Conservation (phyloP, 2,888 invertebrate species). For the Cremastinae sp. region DNA sequence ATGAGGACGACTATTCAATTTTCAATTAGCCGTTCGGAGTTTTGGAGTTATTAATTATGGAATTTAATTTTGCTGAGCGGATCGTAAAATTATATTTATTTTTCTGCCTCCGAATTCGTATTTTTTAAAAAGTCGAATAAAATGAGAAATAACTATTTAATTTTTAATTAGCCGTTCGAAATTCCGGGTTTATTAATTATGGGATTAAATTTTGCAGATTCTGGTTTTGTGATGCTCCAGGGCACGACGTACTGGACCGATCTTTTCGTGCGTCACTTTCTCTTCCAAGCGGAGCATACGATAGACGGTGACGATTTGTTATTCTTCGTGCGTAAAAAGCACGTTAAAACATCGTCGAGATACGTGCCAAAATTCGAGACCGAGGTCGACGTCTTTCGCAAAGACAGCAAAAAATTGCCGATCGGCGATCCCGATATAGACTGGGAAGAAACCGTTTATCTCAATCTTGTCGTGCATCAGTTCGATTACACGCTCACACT, state of each 20-base stretch:
- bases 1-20: too few relatives aligned
- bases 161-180: too few relatives aligned
- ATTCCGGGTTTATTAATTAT: neutral
- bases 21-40: too few relatives aligned
- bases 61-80: too few relatives aligned
- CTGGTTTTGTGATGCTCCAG: conserved; percentile 94
- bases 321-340: conserved; percentile 96
- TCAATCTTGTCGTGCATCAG: conserved; percentile 98
- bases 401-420: conserved; percentile 97
- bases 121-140: too few relatives aligned
- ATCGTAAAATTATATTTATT: too few relatives aligned
- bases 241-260: conserved; percentile 98
- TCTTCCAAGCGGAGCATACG: conserved; percentile 93
- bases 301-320: conserved; percentile 96
- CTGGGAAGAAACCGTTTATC: conserved; percentile 99
- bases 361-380: conserved; percentile 96
- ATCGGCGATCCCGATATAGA: conserved; percentile 97
- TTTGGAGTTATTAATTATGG: too few relatives aligned
- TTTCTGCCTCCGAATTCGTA: too few relatives aligned
- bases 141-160: too few relatives aligned
- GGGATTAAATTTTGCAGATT: conserved; percentile 83
- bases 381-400: conserved; percentile 97
- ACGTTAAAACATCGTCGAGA: conserved; percentile 92
- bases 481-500: conserved; percentile 98
- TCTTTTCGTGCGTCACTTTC: conserved; percentile 95